Conservation (phyloP, 2,113 vertebrate genomes). For the Hystrix cristata region DNA sequence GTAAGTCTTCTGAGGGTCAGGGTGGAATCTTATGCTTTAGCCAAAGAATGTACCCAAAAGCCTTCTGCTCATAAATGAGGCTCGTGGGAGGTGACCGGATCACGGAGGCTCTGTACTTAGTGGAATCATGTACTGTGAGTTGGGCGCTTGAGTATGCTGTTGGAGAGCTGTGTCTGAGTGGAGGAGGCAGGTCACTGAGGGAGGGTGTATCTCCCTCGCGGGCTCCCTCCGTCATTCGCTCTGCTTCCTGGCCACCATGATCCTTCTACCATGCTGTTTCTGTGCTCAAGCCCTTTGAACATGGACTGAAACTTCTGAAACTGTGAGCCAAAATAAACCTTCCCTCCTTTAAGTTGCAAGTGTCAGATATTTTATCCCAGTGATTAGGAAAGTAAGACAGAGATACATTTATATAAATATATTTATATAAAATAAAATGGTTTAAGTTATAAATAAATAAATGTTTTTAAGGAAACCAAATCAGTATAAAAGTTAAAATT, state of each 20-base stretch:
- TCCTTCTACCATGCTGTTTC: neutral
- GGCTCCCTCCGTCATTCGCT: neutral
- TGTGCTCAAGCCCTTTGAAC: neutral
- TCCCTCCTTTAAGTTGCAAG: neutral
- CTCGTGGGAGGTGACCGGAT: neutral
- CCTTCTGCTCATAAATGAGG: neutral
- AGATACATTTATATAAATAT: conserved; percentile 9
- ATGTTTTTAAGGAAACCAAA: conserved; percentile 33
- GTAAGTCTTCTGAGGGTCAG: neutral
- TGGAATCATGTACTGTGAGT: neutral
- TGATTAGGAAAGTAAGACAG: neutral
- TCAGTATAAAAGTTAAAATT: conserved; percentile 19
- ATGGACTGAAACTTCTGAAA: neutral
- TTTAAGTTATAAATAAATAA: conserved; percentile 58
- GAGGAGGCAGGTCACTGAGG: neutral
- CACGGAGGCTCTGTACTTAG: neutral
- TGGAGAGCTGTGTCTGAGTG: neutral
- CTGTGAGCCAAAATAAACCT: neutral
- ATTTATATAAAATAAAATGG: conserved; percentile 8
- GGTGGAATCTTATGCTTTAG: neutral
- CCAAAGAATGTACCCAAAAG: neutral
- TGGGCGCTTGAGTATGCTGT: neutral
- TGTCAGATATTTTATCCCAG: neutral
- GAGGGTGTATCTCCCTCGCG: neutral
- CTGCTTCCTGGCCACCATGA: neutral